Evolutionary conservation across 2,113 vertebrate species (phyloP).

Genomic region (Oncorhynchus mykiss): DNA sequence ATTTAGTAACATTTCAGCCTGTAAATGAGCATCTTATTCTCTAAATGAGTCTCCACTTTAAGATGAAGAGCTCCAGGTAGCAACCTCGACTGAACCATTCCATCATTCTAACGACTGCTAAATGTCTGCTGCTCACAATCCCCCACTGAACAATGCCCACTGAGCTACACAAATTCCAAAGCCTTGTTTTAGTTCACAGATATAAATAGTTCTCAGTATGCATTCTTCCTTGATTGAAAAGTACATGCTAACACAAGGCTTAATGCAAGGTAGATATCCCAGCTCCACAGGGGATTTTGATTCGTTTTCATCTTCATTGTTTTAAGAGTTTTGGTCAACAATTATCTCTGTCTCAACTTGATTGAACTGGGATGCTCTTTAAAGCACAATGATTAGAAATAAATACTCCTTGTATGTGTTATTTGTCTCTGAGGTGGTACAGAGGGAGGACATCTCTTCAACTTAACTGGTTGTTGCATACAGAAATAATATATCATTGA

Average conservation of each 20-base stretch:
- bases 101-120: conserved; percentile 57
- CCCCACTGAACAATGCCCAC: conserved; percentile 8
- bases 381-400: background rate
- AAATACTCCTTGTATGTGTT: background rate
- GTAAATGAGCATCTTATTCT: conserved; percentile 74
- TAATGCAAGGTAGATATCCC: background rate
- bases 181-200: background rate
- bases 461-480: background rate
- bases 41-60: conserved; percentile 55
- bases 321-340: background rate
- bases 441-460: background rate
- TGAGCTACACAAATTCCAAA: background rate
- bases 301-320: background rate
- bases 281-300: background rate
- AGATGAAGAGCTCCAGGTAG: conserved; percentile 46
- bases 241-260: background rate
- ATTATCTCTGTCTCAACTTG: background rate
- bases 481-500: no score
- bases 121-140: conserved; percentile 31
- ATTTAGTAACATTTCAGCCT: conserved; percentile 74
- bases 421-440: background rate
- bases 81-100: conserved; percentile 56
- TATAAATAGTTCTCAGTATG: background rate
- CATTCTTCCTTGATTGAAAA: background rate
- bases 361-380: background rate